These are phyloP conservation scores for Tyrannus savana DNA, from an alignment of 2,113 vertebrate genomes.

Conservation along the genomic window DNA sequence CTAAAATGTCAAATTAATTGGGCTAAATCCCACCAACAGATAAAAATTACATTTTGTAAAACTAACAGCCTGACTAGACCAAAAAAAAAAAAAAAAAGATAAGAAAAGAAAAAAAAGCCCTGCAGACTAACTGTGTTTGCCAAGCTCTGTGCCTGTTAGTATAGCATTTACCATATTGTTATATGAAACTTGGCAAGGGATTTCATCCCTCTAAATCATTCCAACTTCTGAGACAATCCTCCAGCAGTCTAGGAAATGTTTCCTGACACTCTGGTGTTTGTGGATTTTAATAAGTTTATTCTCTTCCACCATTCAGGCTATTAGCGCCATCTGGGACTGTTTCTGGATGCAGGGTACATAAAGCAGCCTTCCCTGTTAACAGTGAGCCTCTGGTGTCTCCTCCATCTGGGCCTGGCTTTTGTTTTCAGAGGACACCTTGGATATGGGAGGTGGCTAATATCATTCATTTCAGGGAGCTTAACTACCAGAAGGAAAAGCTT, in stretches of 20 bases:
- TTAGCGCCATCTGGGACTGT: not conserved
- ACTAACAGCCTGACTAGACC: not conserved
- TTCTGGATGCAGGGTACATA: not conserved
- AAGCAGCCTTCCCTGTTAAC: not conserved
- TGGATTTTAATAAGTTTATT: not conserved
- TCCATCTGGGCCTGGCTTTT: not conserved
- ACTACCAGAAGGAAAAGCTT: not conserved
- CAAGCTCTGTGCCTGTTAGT: not conserved
- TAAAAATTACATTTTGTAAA: not conserved
- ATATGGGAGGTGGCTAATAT: not conserved
- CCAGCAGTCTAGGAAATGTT: not conserved
- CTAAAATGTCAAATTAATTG: conserved; percentile 5
- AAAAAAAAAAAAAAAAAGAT: not conserved
- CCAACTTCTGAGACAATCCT: not conserved
- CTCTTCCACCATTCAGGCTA: not conserved
- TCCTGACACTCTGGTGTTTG: not conserved
- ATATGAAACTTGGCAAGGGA: not conserved
- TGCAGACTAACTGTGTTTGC: not conserved
- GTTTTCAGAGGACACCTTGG: not conserved
- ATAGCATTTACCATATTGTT: not conserved
- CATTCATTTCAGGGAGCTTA: not conserved
- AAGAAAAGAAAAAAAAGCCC: not conserved
- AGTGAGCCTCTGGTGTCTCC: not conserved
- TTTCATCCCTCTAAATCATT: not conserved
- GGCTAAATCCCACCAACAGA: not conserved